Evolutionary conservation across 2,113 vertebrate genomes (phyloP).

Genomic region (Pitta sordida): DNA sequence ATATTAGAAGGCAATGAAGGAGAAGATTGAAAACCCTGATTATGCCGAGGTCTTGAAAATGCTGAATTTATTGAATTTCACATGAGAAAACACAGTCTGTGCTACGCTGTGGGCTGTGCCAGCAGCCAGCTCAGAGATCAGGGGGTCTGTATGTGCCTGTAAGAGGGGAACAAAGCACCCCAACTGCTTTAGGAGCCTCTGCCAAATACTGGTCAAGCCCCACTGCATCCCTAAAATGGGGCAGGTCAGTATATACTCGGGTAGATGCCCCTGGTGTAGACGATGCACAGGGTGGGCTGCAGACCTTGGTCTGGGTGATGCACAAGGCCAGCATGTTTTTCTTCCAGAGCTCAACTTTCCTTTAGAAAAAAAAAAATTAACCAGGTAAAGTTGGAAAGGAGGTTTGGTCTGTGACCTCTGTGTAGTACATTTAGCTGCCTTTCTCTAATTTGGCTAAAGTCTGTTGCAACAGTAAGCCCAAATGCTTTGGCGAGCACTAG

Average conservation of each 20-base stretch:
- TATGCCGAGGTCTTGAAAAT: constrained; percentile 32
- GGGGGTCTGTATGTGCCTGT: background rate
- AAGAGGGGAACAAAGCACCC: background rate
- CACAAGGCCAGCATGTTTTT: background rate
- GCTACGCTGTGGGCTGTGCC: background rate
- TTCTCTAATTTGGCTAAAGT: background rate
- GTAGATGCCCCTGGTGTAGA: background rate
- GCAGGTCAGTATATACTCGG: background rate
- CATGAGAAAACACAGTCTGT: constrained; percentile 30
- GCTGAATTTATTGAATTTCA: constrained; percentile 49
- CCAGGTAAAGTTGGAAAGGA: background rate
- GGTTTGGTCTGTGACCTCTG: background rate
- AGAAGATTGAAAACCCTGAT: constrained; percentile 62
- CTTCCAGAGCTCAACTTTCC: background rate
- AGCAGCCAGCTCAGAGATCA: background rate
- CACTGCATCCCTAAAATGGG: background rate
- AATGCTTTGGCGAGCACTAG: background rate
- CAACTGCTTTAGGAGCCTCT: background rate
- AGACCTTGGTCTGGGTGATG: background rate
- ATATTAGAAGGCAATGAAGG: constrained; percentile 61
- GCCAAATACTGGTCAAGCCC: background rate
- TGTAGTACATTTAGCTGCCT: background rate
- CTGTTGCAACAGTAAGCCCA: background rate
- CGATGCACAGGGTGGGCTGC: background rate
- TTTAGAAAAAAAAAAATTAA: background rate